phyloP scores from a whole-genome alignment of 2,888 invertebrate genomes.

The Tolmerus cingulatus region DNA sequence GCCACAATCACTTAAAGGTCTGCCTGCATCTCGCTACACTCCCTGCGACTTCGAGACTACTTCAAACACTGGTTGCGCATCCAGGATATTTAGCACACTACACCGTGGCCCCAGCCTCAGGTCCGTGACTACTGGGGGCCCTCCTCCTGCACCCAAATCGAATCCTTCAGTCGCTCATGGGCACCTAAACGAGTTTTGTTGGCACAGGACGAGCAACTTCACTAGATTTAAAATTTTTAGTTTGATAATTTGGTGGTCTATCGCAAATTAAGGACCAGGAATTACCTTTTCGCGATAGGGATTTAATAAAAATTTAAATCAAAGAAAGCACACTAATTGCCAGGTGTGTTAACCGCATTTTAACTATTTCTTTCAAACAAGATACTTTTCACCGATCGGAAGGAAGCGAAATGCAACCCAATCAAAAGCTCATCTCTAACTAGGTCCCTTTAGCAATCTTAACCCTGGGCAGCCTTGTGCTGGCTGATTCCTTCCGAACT shows the following conservation, averaged over 20 bases:
- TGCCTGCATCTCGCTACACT: conserved; percentile 12
- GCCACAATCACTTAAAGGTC: not conserved
- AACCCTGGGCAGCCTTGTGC: conserved; percentile 49
- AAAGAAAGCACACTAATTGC: not conserved
- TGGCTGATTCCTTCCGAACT: not conserved
- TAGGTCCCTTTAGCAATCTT: conserved; percentile 46
- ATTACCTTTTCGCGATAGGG: not conserved
- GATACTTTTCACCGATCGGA: not conserved
- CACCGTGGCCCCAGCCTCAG: not conserved
- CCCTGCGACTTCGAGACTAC: not conserved
- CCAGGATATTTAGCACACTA: conserved; percentile 15
- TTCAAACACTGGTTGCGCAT: conserved; percentile 49
- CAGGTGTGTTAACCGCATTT: not conserved
- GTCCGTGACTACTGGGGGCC: not conserved
- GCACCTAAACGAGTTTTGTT: not conserved
- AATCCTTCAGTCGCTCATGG: not conserved
- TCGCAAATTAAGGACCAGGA: not conserved
- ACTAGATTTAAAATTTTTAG: not conserved
- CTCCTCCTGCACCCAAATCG: conserved; percentile 1
- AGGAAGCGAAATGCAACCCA: conserved; percentile 42
- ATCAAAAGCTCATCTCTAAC: conserved; percentile 49
- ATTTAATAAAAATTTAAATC: not conserved
- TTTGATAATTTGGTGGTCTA: not conserved
- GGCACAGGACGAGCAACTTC: not conserved
- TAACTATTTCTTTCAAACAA: not conserved